These are phyloP conservation scores for Turritopsis rubra DNA, from an alignment of 30 jellyfish, hydroid and myxozoan genomes.

Conservation along the genomic window DNA sequence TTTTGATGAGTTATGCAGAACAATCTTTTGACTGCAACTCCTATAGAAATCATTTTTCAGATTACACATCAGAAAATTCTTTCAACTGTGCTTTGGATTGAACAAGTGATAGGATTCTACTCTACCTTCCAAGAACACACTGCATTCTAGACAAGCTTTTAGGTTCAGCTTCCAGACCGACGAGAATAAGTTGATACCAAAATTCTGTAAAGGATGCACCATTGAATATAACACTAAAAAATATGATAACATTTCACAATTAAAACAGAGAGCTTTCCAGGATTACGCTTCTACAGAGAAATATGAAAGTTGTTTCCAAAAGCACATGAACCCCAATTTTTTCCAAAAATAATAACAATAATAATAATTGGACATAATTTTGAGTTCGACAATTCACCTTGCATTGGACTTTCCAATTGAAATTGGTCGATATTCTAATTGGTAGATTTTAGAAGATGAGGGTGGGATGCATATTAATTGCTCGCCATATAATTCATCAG, in stretches of 20 bases:
- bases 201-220: constrained; percentile 66
- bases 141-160: constrained; percentile 55
- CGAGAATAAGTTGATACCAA: constrained; percentile 77
- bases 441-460: constrained; percentile 45
- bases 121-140: constrained; percentile 85
- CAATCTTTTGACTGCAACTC: constrained; percentile 66
- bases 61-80: not conserved
- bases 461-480: constrained; percentile 43
- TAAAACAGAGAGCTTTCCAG: not conserved
- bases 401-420: constrained; percentile 48
- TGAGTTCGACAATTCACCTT: constrained; percentile 29
- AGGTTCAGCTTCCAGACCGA: constrained; percentile 55
- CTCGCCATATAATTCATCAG: constrained; percentile 61
- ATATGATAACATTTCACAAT: not conserved
- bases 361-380: not conserved
- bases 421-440: constrained; percentile 59
- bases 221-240: constrained; percentile 71
- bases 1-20: constrained; percentile 62
- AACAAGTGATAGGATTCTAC: not conserved
- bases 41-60: constrained; percentile 18
- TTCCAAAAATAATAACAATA: too few species aligned
- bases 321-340: too few species aligned
- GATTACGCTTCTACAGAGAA: not conserved
- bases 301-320: not conserved
- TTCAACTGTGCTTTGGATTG: not conserved